A percentile compares a stretch with the other conserved stretches of the same genome.
phyloP scores from a whole-genome alignment of 2,797 vertebrate species.

The Cercopithecus hamlyni region DNA sequence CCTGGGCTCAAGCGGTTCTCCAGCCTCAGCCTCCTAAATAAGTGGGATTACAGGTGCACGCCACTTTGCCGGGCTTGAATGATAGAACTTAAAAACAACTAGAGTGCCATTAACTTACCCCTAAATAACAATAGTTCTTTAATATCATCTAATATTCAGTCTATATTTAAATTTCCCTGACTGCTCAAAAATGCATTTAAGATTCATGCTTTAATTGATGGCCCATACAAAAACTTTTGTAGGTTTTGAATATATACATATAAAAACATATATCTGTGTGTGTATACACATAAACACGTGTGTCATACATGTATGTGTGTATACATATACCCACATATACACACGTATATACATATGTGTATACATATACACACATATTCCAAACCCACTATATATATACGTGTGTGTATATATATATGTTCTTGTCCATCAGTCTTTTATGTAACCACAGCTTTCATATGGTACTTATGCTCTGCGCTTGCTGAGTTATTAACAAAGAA shows the following conservation, averaged over 20 bases:
- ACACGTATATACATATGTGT: too few species aligned
- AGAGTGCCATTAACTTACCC: not conserved
- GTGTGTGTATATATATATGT: not conserved
- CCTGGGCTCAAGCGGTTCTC: not conserved
- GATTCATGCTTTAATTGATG: not conserved
- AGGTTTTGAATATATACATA: not conserved
- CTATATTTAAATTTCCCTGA: not conserved
- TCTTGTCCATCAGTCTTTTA: not conserved
- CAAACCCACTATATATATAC: too few species aligned
- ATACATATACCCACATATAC: too few species aligned
- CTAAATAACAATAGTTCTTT: constrained; percentile 11
- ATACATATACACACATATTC: too few species aligned
- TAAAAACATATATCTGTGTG: not conserved
- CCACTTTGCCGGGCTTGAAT: not conserved
- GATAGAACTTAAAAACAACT: not conserved
- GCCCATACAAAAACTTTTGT: not conserved
- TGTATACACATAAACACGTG: not conserved
- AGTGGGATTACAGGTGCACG: not conserved
- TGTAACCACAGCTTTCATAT: not conserved
- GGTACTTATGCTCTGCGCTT: not conserved
- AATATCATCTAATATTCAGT: not conserved
- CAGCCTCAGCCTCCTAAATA: not conserved
- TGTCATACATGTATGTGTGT: not conserved
- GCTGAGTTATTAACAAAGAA: constrained; percentile 11
- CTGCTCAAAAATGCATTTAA: not conserved